phyloP scores from a whole-genome alignment of 2,888 invertebrate genomes.

The Mythimna loreyi region DNA sequence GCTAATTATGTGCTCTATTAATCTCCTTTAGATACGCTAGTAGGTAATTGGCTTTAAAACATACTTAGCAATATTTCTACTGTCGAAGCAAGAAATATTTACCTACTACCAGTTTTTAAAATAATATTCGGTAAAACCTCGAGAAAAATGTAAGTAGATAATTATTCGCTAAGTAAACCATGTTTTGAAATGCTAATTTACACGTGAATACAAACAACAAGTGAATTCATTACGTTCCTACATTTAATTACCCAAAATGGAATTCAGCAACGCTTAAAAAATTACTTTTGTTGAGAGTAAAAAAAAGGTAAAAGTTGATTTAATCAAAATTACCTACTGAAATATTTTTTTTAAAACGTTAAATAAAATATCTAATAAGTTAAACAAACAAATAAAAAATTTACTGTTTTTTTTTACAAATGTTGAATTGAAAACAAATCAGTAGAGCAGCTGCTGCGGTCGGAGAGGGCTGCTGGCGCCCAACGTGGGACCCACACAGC shows the following conservation, averaged over 20 bases:
- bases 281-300: neutral
- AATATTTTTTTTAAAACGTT: neutral
- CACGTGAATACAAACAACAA: slow-evolving; percentile 47
- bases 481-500: slow-evolving; percentile 71
- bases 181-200: slow-evolving; percentile 50
- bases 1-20: neutral
- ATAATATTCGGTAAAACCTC: neutral
- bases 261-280: neutral
- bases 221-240: slow-evolving; percentile 25
- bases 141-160: neutral
- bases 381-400: neutral
- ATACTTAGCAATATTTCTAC: too few species aligned
- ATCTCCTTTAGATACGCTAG: neutral
- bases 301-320: neutral
- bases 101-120: neutral
- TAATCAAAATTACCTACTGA: neutral
- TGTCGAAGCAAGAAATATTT: neutral
- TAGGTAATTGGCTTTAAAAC: neutral
- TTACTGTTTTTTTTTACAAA: neutral
- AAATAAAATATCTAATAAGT: neutral
- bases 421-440: slow-evolving; percentile 5
- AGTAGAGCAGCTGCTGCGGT: slow-evolving; percentile 46
- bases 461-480: slow-evolving; percentile 68
- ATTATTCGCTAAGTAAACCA: neutral
- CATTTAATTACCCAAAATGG: neutral